Conservation (phyloP, 2,888 invertebrate species). For the Plebejus melissa region DNA sequence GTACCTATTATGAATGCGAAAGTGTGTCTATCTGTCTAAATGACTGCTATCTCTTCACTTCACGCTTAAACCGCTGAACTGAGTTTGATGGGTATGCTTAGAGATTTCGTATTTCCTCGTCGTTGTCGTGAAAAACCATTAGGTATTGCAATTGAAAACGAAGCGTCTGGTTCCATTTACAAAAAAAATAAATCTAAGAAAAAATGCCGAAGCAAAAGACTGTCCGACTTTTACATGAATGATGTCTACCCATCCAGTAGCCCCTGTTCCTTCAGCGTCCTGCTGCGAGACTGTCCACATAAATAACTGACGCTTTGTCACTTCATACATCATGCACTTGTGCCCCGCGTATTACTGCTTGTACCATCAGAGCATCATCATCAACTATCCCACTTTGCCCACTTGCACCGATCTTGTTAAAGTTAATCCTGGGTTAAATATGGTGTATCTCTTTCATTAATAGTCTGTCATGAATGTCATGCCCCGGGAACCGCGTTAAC, state of each 20-base stretch:
- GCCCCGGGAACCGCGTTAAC: too few relatives aligned
- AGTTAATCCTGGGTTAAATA: too few relatives aligned
- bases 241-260: slow-evolving; percentile 46
- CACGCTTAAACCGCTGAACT: too few relatives aligned
- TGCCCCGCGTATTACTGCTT: not conserved
- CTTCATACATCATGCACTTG: slow-evolving; percentile 37
- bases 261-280: slow-evolving; percentile 63
- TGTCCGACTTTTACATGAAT: not conserved
- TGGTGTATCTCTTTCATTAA: too few relatives aligned
- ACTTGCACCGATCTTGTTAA: too few relatives aligned
- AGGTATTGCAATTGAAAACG: not conserved
- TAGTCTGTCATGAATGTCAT: too few relatives aligned
- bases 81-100: too few relatives aligned
- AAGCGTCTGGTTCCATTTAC: not conserved
- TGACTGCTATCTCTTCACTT: too few relatives aligned
- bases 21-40: too few relatives aligned
- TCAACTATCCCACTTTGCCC: not conserved
- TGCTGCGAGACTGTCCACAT: slow-evolving; percentile 55
- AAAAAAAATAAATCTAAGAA: not conserved
- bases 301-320: slow-evolving; percentile 44
- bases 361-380: not conserved
- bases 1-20: too few relatives aligned
- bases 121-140: too few relatives aligned
- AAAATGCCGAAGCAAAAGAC: not conserved
- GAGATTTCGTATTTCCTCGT: too few relatives aligned